phyloP scores from a whole-genome alignment of 2,113 vertebrate species.

The Periophthalmodon schlosseri region DNA sequence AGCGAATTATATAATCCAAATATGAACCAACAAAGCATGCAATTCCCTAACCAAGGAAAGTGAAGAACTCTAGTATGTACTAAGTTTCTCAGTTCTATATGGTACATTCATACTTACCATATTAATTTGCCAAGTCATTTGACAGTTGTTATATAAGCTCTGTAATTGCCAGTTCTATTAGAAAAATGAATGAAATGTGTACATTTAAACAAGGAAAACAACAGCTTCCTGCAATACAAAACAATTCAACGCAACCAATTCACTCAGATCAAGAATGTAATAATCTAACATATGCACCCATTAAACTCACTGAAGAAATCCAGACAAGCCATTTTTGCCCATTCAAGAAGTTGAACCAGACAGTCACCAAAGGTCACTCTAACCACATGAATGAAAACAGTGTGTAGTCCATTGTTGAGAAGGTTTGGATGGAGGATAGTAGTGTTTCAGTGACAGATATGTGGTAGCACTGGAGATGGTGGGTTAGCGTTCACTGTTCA shows the following conservation, averaged over 20 bases:
- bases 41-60: background rate
- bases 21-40: background rate
- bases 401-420: conserved; percentile 7
- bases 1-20: background rate
- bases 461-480: conserved; percentile 34
- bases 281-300: too few species aligned
- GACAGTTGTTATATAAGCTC: background rate
- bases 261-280: too few species aligned
- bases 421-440: conserved; percentile 28
- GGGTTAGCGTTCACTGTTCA: conserved; percentile 54
- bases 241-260: too few species aligned
- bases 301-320: background rate
- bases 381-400: conserved; percentile 30
- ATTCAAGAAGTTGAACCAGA: background rate
- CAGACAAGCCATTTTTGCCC: background rate
- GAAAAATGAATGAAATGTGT: background rate
- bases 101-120: background rate
- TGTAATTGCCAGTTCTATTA: background rate
- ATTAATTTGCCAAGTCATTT: background rate
- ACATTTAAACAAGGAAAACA: too few species aligned
- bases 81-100: background rate
- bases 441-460: conserved; percentile 19
- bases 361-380: conserved; percentile 11
- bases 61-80: background rate
- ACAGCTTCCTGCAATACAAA: too few species aligned